phyloP scores from a whole-genome alignment of 2,113 vertebrate genomes.

The Chloropsis cyanopogon region DNA sequence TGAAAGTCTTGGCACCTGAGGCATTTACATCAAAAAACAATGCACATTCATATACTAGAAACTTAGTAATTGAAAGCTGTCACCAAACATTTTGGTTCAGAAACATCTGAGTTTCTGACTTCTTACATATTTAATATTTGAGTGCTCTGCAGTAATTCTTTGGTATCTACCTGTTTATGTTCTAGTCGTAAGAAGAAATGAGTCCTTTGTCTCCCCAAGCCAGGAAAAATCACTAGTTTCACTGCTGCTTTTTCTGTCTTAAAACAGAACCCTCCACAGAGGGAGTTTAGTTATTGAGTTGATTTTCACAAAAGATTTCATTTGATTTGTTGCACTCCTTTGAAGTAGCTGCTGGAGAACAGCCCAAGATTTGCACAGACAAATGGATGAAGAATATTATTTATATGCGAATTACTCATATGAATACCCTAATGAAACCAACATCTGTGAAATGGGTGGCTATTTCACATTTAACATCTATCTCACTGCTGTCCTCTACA shows the following conservation, averaged over 20 bases:
- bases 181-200: neutral
- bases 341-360: neutral
- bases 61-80: neutral
- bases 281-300: neutral
- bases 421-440: neutral
- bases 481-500: slow-evolving; percentile 75
- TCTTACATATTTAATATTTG: neutral
- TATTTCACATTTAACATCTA: slow-evolving; percentile 29
- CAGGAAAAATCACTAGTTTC: slow-evolving; percentile 5
- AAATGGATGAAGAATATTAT: slow-evolving; percentile 30
- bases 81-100: neutral
- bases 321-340: neutral
- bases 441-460: slow-evolving; percentile 63
- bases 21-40: neutral
- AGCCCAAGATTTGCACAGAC: neutral
- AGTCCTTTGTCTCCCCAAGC: neutral
- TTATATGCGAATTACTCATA: neutral
- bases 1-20: neutral
- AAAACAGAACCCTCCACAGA: neutral
- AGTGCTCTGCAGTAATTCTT: neutral
- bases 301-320: neutral
- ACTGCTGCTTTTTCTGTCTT: slow-evolving; percentile 38
- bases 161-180: neutral
- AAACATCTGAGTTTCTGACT: neutral
- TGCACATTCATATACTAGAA: neutral